A percentile compares a stretch with the other conserved stretches of the same genome.
These are phyloP conservation scores for Pheosia gnoma DNA, from an alignment of 2,888 invertebrate genomes.

Conservation along the genomic window DNA sequence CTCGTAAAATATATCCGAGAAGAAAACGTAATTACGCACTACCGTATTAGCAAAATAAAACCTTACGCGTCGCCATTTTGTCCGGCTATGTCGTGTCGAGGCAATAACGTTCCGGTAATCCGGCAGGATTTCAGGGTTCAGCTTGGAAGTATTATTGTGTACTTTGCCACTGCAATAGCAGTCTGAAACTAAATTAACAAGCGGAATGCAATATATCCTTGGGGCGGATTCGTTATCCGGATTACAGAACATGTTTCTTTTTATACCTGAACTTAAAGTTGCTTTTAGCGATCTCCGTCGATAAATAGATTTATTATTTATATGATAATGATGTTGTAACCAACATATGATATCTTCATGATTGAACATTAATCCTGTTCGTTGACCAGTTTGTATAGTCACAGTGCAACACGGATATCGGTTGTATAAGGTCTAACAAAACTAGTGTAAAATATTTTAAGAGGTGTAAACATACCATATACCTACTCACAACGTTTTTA, in stretches of 20 bases:
- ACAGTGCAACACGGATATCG: no score
- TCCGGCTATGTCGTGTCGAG: conserved; percentile 40
- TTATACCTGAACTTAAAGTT: conserved; percentile 19
- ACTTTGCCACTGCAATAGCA: conserved; percentile 53
- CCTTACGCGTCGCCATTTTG: conserved; percentile 49
- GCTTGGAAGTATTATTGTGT: conserved; percentile 56
- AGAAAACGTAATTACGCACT: conserved; percentile 52
- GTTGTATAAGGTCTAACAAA: no score
- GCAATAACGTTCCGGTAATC: conserved; percentile 73
- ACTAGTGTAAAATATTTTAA: no score
- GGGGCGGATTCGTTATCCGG: conserved; percentile 51
- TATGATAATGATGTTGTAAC: not conserved
- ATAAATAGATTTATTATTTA: not conserved
- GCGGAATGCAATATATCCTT: conserved; percentile 64
- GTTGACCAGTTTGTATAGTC: no score
- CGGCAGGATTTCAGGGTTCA: conserved; percentile 52
- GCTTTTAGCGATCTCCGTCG: conserved; percentile 1
- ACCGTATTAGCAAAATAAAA: conserved; percentile 63
- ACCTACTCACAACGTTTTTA: no score
- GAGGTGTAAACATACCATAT: no score
- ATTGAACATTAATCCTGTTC: no score
- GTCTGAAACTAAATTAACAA: conserved; percentile 61
- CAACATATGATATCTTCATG: no score
- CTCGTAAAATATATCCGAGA: conserved; percentile 23
- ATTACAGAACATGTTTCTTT: conserved; percentile 28